Evolutionary conservation across 2,888 invertebrate species (phyloP), one percentile per base, ranked within the genome.

Genomic region (Harpalus rubripes): DNA sequence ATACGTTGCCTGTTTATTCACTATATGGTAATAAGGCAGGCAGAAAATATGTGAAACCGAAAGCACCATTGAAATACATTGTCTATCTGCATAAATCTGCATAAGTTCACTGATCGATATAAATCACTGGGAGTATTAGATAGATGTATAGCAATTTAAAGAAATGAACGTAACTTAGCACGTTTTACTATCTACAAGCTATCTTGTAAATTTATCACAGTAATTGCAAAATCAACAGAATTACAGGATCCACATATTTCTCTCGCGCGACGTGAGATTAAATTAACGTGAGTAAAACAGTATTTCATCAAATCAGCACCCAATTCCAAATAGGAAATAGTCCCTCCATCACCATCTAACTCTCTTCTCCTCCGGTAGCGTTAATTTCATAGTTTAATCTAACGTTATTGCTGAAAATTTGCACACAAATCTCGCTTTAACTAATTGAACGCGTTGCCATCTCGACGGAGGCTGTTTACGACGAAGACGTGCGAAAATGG

Each of bases 321-420:
- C 72, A 74, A 74, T 74, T 74, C 12, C 44, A 74, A 22, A 74
- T 44, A 74, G 72, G 72, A 74, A 74, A 74, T 44, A 74, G 72
- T 18, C 18, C 72, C 72, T 74, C 8, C 41, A 44, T 68, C 68
- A 39, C 39, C 2, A 7, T 12, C 41, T 39, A 32, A 7, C 39
- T 68, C 68, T 32, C 16, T 26, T 32, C 15, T 68, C 15, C 68
- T 18, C 18, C 72, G 26, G 72, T 26, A 59, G 59, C 76, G 83
- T 83, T 83, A 83, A 83, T 83, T 83, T 83, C 83, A 61, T 83
- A 83, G 83, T 83, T 83, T 83, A 83, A 83, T 83, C 74, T 83
- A 61, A 61, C 82, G 44, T 82, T 82, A 82, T 72, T 82, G 58
- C 72, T 72, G 63, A 82, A 82, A 82, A 82, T 82, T 82, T 82